A percentile compares a stretch with the other conserved stretches of the same genome.
Conservation (phyloP, 2,888 invertebrate genomes). For the Charanyca ferruginea region DNA sequence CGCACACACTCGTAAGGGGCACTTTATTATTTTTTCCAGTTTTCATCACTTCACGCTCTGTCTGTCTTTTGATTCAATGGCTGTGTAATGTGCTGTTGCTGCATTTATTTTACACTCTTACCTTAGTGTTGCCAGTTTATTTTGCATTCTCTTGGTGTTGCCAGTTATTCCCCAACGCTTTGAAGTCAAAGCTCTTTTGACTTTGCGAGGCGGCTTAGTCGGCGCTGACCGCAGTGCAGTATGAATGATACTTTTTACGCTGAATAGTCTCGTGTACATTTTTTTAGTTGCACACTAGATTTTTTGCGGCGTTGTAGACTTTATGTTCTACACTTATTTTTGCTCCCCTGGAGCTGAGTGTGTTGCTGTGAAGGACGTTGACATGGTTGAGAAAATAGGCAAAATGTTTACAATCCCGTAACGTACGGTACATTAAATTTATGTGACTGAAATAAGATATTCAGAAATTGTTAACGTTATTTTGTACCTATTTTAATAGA, state of each 20-base stretch:
- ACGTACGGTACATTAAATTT: not conserved
- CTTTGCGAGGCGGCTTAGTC: slow-evolving; percentile 79
- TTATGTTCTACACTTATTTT: slow-evolving; percentile 57
- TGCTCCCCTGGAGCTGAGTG: slow-evolving; percentile 48
- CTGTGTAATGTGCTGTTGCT: slow-evolving; percentile 88
- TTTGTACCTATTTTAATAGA: not conserved
- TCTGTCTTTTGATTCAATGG: slow-evolving; percentile 90
- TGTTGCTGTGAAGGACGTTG: slow-evolving; percentile 42
- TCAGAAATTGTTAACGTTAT: slow-evolving; percentile 11
- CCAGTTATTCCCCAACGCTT: slow-evolving; percentile 86
- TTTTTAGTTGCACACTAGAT: slow-evolving; percentile 69
- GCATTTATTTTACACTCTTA: slow-evolving; percentile 90
- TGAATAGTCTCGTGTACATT: slow-evolving; percentile 76
- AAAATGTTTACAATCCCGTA: slow-evolving; percentile 9
- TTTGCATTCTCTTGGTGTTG: slow-evolving; percentile 86
- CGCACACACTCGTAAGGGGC: slow-evolving; percentile 74
- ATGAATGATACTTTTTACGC: slow-evolving; percentile 84
- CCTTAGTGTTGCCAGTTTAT: slow-evolving; percentile 82
- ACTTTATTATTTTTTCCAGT: slow-evolving; percentile 87
- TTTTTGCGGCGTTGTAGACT: slow-evolving; percentile 61
- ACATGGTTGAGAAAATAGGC: slow-evolving; percentile 31
- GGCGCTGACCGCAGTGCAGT: slow-evolving; percentile 83
- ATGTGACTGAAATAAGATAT: slow-evolving; percentile 4
- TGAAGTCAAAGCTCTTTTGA: slow-evolving; percentile 90
- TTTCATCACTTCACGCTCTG: slow-evolving; percentile 89